A percentile compares a stretch with the other conserved stretches of the same genome.
Evolutionary conservation across 1,140 invertebrate genomes (phyloP).

Genomic region (Bombus ignitus): DNA sequence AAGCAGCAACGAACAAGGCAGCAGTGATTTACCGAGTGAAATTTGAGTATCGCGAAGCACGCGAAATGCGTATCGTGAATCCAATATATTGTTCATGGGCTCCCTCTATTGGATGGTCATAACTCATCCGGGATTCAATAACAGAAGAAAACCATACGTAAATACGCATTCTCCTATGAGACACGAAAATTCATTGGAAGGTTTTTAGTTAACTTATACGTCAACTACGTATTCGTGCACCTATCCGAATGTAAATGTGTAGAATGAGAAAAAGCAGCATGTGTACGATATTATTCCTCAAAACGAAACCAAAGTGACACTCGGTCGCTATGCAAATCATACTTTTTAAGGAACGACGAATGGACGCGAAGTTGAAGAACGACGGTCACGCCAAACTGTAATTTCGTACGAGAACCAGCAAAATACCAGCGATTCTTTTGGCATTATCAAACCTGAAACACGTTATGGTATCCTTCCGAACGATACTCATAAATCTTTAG

Average conservation of each 20-base stretch:
- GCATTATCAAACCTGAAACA: neutral
- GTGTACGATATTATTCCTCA: neutral
- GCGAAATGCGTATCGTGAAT: conserved; percentile 71
- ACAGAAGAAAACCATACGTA: conserved; percentile 46
- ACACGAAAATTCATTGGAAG: conserved; percentile 4
- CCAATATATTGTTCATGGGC: conserved; percentile 63
- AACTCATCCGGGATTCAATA: conserved; percentile 60
- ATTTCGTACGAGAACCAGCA: conserved; percentile 21
- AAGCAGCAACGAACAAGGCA: conserved; percentile 47
- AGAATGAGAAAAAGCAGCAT: neutral
- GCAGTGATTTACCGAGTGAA: conserved; percentile 66
- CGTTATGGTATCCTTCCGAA: neutral
- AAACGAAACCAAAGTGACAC: conserved; percentile 14
- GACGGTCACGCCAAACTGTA: conserved; percentile 39
- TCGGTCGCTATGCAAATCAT: conserved; percentile 6
- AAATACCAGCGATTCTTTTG: conserved; percentile 32
- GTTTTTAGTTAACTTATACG: neutral
- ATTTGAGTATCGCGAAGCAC: conserved; percentile 70
- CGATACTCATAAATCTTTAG: neutral
- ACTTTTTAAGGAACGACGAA: conserved; percentile 27
- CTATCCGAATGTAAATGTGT: neutral
- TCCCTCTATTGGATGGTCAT: conserved; percentile 66
- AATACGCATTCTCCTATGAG: neutral
- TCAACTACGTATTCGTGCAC: no score
- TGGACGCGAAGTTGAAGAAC: neutral